Evolutionary conservation across 1,140 invertebrate genomes (phyloP).

Genomic region (Meloidogyne exigua): DNA sequence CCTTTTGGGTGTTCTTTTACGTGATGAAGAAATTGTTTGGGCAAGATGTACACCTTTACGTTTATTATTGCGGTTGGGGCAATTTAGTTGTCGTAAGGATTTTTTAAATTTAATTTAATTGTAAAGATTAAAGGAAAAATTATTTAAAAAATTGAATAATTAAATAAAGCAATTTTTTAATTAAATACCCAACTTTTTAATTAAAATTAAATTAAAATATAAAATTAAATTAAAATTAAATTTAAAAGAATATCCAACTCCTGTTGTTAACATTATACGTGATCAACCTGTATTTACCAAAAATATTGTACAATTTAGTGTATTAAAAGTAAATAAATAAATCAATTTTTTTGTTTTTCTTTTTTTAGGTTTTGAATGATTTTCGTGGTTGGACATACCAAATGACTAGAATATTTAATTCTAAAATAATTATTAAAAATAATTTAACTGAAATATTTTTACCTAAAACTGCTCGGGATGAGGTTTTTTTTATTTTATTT

Average conservation of each 20-base stretch:
- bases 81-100: conserved; percentile 17
- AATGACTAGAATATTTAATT: conserved; percentile 29
- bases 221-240: not conserved
- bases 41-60: conserved; percentile 32
- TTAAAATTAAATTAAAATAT: not conserved
- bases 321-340: conserved; percentile 19
- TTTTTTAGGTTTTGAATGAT: conserved; percentile 31
- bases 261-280: conserved; percentile 25
- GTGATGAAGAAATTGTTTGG: conserved; percentile 33
- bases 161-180: not conserved
- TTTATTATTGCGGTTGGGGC: conserved; percentile 25
- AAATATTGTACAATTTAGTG: conserved; percentile 24
- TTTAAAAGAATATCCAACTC: conserved; percentile 34
- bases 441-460: conserved; percentile 23
- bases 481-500: conserved; percentile 15
- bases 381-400: conserved; percentile 36
- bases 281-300: conserved; percentile 22
- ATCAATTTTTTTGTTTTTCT: too few species aligned
- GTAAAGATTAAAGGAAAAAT: too few species aligned
- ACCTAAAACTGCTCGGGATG: conserved; percentile 28
- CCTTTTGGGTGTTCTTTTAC: conserved; percentile 32
- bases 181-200: not conserved
- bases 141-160: not conserved
- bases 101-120: too few species aligned
- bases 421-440: conserved; percentile 26